phyloP scores from a whole-genome alignment of 2,797 vertebrate genomes.

The Nannoperca obscura region DNA sequence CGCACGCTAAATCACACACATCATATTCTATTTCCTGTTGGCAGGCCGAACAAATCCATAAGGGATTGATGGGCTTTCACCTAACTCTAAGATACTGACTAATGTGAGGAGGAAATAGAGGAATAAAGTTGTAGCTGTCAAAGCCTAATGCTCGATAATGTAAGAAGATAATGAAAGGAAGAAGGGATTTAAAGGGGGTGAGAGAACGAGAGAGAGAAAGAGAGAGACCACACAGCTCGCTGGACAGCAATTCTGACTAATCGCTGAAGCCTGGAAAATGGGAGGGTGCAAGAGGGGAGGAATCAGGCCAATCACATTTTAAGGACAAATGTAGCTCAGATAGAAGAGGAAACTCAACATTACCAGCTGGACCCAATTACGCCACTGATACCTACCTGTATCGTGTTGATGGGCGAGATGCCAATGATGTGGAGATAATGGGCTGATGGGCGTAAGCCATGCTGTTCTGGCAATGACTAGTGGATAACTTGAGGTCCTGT shows the following conservation, averaged over 20 bases:
- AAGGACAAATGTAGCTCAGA: constrained; percentile 54
- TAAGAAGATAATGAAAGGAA: constrained; percentile 49
- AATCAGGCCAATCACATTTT: constrained; percentile 58
- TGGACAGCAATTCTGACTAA: constrained; percentile 55
- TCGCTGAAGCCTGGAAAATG: constrained; percentile 51
- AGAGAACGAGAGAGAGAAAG: constrained; percentile 10
- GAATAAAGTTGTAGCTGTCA: constrained; percentile 49
- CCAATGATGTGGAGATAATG: constrained; percentile 18
- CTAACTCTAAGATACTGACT: constrained; percentile 19
- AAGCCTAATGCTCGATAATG: constrained; percentile 45
- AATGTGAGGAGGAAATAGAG: constrained; percentile 40
- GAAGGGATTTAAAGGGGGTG: constrained; percentile 30
- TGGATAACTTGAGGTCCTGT: constrained; percentile 12
- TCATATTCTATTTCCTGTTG: constrained; percentile 41
- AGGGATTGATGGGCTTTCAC: constrained; percentile 40
- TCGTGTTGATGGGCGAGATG: neutral
- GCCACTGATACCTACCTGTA: constrained; percentile 14
- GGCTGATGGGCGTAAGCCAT: constrained; percentile 16
- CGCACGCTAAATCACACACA: constrained; percentile 27
- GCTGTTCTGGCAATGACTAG: constrained; percentile 13
- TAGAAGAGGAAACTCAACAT: constrained; percentile 21
- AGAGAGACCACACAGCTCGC: constrained; percentile 53
- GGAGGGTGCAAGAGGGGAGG: constrained; percentile 40
- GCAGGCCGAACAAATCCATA: constrained; percentile 23
- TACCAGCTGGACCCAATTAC: constrained; percentile 13